Evolutionary conservation across 1,140 invertebrate species (phyloP).

Genomic region (Drosophila yakuba): DNA sequence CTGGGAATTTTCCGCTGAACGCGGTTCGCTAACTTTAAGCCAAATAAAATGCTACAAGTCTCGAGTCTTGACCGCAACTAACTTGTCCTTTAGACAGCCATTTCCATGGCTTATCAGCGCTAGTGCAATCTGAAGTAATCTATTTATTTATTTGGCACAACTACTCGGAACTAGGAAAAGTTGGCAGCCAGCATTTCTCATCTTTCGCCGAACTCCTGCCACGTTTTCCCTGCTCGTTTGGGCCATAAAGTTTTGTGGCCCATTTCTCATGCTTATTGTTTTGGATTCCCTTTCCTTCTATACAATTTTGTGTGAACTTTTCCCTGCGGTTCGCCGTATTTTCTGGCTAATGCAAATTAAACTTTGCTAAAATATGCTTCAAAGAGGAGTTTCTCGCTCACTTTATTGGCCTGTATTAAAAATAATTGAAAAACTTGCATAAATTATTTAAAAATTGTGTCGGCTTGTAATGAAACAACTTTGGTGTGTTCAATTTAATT

Average conservation of each 20-base stretch:
- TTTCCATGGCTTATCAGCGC: slow-evolving; percentile 49
- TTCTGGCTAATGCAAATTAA: slow-evolving; percentile 63
- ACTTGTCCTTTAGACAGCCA: slow-evolving; percentile 40
- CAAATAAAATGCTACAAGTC: slow-evolving; percentile 19
- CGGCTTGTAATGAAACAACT: slow-evolving; percentile 25
- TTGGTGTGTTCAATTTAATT: slow-evolving; percentile 32
- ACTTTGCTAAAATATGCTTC: slow-evolving; percentile 57
- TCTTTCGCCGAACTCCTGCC: slow-evolving; percentile 9
- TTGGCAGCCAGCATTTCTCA: slow-evolving; percentile 46
- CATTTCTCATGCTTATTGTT: slow-evolving; percentile 60
- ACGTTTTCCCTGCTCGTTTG: slow-evolving; percentile 12
- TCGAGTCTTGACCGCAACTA: slow-evolving; percentile 39
- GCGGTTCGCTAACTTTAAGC: slow-evolving; percentile 8
- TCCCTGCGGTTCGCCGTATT: slow-evolving; percentile 33
- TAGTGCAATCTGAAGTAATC: slow-evolving; percentile 37
- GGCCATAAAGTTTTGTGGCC: slow-evolving; percentile 44
- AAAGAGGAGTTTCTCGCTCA: slow-evolving; percentile 11
- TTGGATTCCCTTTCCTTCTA: slow-evolving; percentile 21
- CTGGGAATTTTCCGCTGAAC: neutral
- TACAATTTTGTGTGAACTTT: slow-evolving; percentile 30
- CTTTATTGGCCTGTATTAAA: slow-evolving; percentile 48
- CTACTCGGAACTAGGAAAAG: slow-evolving; percentile 52
- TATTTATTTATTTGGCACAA: slow-evolving; percentile 33
- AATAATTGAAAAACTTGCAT: slow-evolving; percentile 65
- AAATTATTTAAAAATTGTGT: slow-evolving; percentile 36